A percentile compares a stretch with the other conserved stretches of the same genome.
phyloP scores from a whole-genome alignment of 2,797 vertebrate species.

The Hydrolagus colliei region DNA sequence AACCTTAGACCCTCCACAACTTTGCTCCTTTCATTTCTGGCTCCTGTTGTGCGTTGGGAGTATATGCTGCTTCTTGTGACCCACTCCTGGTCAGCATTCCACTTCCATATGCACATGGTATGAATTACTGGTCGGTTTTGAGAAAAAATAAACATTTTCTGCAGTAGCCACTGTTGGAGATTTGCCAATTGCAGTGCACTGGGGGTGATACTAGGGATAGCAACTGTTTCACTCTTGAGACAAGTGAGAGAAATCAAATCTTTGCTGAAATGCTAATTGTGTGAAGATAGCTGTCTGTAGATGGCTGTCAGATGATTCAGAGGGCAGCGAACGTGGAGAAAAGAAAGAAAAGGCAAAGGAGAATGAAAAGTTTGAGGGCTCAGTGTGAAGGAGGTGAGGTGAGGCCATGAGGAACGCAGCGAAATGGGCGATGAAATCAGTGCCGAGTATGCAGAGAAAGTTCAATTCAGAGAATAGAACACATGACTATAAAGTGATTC shows the following conservation, averaged over 20 bases:
- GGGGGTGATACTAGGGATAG: neutral
- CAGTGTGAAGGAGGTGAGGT: neutral
- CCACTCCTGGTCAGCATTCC: neutral
- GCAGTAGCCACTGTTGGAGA: neutral
- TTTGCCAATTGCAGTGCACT: neutral
- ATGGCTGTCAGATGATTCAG: neutral
- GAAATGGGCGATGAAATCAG: neutral
- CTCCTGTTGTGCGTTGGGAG: too few species aligned
- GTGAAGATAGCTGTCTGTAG: too few species aligned
- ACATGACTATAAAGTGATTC: neutral
- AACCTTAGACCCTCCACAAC: too few species aligned
- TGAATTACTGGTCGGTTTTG: neutral
- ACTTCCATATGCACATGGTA: neutral
- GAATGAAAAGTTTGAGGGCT: neutral
- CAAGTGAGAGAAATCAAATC: neutral
- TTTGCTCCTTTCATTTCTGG: too few species aligned
- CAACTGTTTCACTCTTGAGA: slow-evolving; percentile 2
- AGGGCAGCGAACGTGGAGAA: neutral
- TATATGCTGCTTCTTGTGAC: neutral
- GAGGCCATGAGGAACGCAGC: too few species aligned
- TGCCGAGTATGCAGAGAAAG: neutral
- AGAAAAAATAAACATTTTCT: slow-evolving; percentile 4
- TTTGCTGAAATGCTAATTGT: neutral
- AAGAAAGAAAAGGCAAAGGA: neutral
- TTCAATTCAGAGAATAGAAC: neutral